Conservation (phyloP, 2,888 invertebrate species). For the Camponotus fellah region DNA sequence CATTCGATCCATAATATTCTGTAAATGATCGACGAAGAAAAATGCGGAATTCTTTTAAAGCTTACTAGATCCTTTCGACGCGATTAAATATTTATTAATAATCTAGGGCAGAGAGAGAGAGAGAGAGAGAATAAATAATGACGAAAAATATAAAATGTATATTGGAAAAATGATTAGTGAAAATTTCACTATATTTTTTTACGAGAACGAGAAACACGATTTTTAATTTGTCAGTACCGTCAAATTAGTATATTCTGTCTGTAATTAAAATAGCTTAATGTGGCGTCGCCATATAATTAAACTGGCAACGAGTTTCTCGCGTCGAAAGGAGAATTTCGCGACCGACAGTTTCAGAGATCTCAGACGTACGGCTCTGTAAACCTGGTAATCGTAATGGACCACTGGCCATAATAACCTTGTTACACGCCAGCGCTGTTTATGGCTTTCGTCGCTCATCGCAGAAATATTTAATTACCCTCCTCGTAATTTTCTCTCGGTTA, state of each 20-base stretch:
- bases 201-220: slow-evolving; percentile 6
- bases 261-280: slow-evolving; percentile 42
- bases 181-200: background rate
- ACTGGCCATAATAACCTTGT: slow-evolving; percentile 63
- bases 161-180: background rate
- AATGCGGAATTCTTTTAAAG: background rate
- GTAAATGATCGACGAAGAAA: background rate
- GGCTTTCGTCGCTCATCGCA: slow-evolving; percentile 67
- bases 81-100: background rate
- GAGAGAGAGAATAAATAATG: background rate
- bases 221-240: slow-evolving; percentile 14
- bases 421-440: slow-evolving; percentile 52
- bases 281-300: slow-evolving; percentile 39
- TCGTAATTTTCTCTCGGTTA: slow-evolving; percentile 24
- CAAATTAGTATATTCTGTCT: slow-evolving; percentile 32
- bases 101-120: background rate
- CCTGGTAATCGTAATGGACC: slow-evolving; percentile 64
- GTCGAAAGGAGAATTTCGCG: slow-evolving; percentile 20
- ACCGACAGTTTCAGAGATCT: slow-evolving; percentile 25
- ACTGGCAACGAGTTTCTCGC: slow-evolving; percentile 37
- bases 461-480: slow-evolving; percentile 78
- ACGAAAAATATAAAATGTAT: background rate
- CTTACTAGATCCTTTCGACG: too few species aligned
- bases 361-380: slow-evolving; percentile 37
- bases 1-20: background rate